Percentiles rank a stretch among this genome's conserved stretches.
Evolutionary conservation across 2,888 invertebrate species (phyloP).

Genomic region (Phyllotreta striolata): DNA sequence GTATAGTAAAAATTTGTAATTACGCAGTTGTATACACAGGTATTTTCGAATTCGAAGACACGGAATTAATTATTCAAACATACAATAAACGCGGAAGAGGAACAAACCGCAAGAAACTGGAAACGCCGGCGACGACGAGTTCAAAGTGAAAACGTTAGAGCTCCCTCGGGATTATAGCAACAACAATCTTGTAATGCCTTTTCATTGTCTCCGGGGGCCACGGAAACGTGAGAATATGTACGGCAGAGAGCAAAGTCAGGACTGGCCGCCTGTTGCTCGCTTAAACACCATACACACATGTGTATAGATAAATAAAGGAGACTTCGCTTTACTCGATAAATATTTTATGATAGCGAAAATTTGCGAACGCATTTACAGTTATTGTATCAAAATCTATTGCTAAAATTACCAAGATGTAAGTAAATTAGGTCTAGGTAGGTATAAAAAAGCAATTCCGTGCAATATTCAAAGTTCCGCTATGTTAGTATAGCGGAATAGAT

Average conservation of each 20-base stretch:
- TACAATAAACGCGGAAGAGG: conserved; percentile 39
- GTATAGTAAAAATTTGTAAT: too few species aligned
- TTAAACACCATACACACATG: conserved; percentile 28
- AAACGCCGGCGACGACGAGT: conserved; percentile 51
- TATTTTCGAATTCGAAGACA: too few species aligned
- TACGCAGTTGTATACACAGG: too few species aligned
- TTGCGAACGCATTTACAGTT: too few species aligned
- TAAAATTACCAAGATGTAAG: too few species aligned
- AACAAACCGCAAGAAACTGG: conserved; percentile 51
- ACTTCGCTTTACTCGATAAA: conserved; percentile 20
- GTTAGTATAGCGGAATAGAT: conserved; percentile 52
- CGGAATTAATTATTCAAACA: conserved; percentile 8
- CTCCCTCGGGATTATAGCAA: conserved; percentile 58
- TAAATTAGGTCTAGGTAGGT: too few species aligned
- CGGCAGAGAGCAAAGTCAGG: conserved; percentile 50
- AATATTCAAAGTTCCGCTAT: conserved; percentile 40
- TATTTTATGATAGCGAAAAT: conserved; percentile 21
- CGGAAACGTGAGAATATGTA: conserved; percentile 57
- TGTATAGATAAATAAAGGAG: conserved; percentile 6
- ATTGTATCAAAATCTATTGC: too few species aligned
- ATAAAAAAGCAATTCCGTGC: too few species aligned
- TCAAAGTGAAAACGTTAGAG: conserved; percentile 58
- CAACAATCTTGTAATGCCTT: conserved; percentile 58
- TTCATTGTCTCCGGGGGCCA: conserved; percentile 52
- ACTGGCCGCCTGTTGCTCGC: conserved; percentile 57